Percentiles rank a stretch among this genome's conserved stretches.
Evolutionary conservation across 2,888 invertebrate genomes (phyloP).

Genomic region (Lepidochrysops patricia): DNA sequence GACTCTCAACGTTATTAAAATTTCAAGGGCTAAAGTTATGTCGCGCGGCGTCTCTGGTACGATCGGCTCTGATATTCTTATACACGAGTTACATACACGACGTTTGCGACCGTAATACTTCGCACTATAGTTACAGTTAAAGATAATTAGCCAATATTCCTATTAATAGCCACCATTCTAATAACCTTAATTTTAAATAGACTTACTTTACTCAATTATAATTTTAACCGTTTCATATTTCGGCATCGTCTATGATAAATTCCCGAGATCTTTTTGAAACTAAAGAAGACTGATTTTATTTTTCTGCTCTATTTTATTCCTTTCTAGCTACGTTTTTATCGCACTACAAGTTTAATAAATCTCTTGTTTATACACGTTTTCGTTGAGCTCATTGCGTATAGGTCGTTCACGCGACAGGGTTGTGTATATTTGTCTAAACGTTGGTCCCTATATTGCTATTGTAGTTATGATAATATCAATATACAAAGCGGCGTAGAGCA

Average conservation of each 20-base stretch:
- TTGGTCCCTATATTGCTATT: constrained; percentile 74
- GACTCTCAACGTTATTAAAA: constrained; percentile 43
- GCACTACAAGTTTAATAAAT: constrained; percentile 29
- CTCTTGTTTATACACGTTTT: constrained; percentile 30
- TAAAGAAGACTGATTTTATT: not conserved
- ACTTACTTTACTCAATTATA: not conserved
- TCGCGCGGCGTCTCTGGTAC: constrained; percentile 52
- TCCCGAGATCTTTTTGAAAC: not conserved
- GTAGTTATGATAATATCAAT: constrained; percentile 49
- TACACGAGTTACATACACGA: constrained; percentile 2
- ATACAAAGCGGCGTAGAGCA: constrained; percentile 39
- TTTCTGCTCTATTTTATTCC: constrained; percentile 12
- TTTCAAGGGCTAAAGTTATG: constrained; percentile 43
- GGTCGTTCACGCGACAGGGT: constrained; percentile 47
- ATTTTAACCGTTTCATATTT: not conserved
- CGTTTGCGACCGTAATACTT: not conserved
- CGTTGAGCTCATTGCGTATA: constrained; percentile 49
- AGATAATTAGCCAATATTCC: constrained; percentile 6
- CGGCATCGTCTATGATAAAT: not conserved
- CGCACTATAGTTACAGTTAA: constrained; percentile 3
- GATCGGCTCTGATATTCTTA: constrained; percentile 13
- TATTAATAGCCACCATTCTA: constrained; percentile 10
- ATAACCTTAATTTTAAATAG: constrained; percentile 5
- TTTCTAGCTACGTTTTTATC: constrained; percentile 14
- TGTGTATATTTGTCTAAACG: constrained; percentile 71